Percentiles rank a stretch among this genome's conserved stretches.
Evolutionary conservation across 2,888 invertebrate species (phyloP).

Genomic region (Drosophila nigricruria): DNA sequence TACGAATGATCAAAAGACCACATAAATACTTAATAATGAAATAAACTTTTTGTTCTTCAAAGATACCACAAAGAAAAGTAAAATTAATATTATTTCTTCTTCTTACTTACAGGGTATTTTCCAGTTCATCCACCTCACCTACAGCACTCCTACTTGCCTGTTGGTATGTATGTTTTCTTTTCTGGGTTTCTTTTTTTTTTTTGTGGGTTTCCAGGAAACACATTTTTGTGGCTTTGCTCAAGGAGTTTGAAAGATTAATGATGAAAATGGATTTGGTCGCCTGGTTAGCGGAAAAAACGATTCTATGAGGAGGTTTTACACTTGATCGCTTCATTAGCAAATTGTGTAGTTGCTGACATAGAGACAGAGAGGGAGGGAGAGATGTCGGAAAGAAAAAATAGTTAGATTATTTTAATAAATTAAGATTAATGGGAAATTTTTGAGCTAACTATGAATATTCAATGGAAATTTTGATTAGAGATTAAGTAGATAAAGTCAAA

Average conservation of each 20-base stretch:
- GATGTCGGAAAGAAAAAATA: no score
- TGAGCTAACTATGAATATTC: background rate
- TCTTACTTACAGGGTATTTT: background rate
- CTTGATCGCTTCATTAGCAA: conserved; percentile 50
- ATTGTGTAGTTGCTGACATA: background rate
- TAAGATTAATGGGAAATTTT: background rate
- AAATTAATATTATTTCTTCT: no score
- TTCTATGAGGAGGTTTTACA: conserved; percentile 24
- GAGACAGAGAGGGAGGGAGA: background rate
- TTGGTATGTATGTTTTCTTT: conserved; percentile 4
- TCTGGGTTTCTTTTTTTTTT: conserved; percentile 11
- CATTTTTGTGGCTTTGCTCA: conserved; percentile 33
- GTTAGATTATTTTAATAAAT: background rate
- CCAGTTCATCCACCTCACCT: no score
- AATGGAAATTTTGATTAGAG: background rate
- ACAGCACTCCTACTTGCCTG: background rate
- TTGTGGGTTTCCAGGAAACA: conserved; percentile 46
- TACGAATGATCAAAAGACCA: no score
- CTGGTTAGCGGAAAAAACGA: conserved; percentile 35
- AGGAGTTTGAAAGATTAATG: conserved; percentile 58
- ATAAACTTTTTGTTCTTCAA: no score
- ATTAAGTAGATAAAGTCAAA: background rate
- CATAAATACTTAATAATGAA: no score
- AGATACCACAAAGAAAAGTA: no score
- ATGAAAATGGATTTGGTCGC: conserved; percentile 41